These are phyloP conservation scores for Catamblyrhynchus diadema DNA, from an alignment of 2,797 vertebrate genomes.

Conservation along the genomic window DNA sequence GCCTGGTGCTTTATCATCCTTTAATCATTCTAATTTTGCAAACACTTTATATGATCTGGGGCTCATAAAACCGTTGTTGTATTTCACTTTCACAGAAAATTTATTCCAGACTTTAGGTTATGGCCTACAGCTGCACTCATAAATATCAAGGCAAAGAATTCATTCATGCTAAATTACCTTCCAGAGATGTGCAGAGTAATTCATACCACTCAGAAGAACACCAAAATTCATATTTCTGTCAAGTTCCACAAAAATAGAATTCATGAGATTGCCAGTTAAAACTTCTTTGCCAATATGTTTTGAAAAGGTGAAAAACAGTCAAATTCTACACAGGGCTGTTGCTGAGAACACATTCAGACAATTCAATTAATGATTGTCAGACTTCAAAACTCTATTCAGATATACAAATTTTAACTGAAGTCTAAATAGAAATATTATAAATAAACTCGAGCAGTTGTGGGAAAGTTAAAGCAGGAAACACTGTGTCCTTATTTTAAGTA, in stretches of 20 bases:
- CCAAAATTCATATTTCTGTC: conserved; percentile 33
- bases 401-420: not conserved
- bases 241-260: not conserved
- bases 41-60: conserved; percentile 47
- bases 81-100: conserved; percentile 61
- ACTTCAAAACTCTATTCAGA: not conserved
- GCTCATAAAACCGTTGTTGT: conserved; percentile 55
- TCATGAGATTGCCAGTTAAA: not conserved
- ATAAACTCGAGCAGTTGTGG: not conserved
- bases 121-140: conserved; percentile 59
- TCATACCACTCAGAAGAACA: conserved; percentile 38
- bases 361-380: not conserved
- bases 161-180: conserved; percentile 58
- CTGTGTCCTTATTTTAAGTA: not conserved
- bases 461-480: not conserved
- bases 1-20: conserved; percentile 25
- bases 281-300: not conserved
- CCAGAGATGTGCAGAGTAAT: conserved; percentile 36
- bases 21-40: conserved; percentile 57
- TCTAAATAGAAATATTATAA: not conserved
- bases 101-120: conserved; percentile 63
- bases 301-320: not conserved
- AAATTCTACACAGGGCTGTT: not conserved
- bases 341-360: not conserved
- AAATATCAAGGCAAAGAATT: conserved; percentile 58